phyloP scores from a whole-genome alignment of 2,888 invertebrate genomes.

The Latheticus oryzae region DNA sequence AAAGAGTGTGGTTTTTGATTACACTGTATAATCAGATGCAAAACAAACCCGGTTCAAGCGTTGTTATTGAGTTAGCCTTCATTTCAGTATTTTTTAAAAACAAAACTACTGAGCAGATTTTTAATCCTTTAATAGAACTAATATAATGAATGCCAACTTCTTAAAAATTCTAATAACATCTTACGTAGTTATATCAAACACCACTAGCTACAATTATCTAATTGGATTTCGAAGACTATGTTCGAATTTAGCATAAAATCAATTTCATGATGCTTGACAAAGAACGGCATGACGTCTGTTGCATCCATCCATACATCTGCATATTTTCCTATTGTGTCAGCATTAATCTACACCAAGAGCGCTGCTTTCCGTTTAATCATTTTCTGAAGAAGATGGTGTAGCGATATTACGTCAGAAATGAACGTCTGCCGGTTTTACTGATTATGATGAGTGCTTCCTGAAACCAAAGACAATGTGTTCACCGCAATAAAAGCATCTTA shows the following conservation, averaged over 20 bases:
- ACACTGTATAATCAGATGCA: no score
- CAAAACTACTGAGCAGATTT: no score
- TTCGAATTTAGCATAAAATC: not conserved
- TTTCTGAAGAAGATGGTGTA: constrained; percentile 26
- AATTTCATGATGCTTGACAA: constrained; percentile 15
- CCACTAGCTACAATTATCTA: no score
- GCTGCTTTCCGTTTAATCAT: constrained; percentile 40
- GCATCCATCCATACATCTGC: constrained; percentile 33
- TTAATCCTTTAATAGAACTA: no score
- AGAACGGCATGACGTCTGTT: constrained; percentile 21
- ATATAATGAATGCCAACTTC: no score
- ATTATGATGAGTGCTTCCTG: constrained; percentile 40
- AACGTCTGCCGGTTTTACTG: constrained; percentile 35
- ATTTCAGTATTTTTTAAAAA: no score
- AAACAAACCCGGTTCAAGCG: no score
- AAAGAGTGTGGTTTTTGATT: no score
- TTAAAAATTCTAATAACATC: no score
- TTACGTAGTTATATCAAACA: no score
- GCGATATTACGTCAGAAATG: constrained; percentile 35
- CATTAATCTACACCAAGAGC: constrained; percentile 30
- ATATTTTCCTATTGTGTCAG: constrained; percentile 30
- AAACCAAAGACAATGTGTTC: constrained; percentile 39
- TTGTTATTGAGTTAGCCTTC: no score
- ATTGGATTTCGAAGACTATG: constrained; percentile 3
- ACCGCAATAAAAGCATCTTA: constrained; percentile 39